phyloP scores from a whole-genome alignment of 2,888 invertebrate genomes.

The Andrena marginata region DNA sequence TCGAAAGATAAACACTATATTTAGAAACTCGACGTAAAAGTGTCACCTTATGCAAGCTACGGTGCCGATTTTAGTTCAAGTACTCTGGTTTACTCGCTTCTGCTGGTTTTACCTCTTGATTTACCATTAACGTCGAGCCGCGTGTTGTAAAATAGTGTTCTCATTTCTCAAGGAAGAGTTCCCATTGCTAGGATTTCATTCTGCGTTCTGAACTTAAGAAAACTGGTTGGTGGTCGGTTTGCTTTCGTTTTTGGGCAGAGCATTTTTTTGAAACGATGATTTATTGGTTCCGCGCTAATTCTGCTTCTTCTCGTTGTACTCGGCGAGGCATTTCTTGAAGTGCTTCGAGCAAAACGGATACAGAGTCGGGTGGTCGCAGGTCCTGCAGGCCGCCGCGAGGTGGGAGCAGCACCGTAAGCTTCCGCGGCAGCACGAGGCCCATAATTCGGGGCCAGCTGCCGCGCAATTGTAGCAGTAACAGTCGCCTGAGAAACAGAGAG shows the following conservation, averaged over 20 bases:
- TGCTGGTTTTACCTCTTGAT: neutral
- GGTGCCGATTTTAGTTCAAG: constrained; percentile 38
- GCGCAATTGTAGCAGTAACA: constrained; percentile 83
- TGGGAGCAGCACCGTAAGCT: constrained; percentile 83
- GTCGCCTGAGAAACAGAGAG: constrained; percentile 77
- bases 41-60: constrained; percentile 64
- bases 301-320: constrained; percentile 74
- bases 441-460: constrained; percentile 81
- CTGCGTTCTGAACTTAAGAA: neutral
- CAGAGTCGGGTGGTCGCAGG: constrained; percentile 82
- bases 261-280: neutral
- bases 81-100: constrained; percentile 9
- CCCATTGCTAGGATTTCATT: too few species aligned
- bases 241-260: neutral
- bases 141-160: too few species aligned
- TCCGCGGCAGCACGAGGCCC: constrained; percentile 83
- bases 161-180: too few species aligned
- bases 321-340: constrained; percentile 82
- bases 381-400: constrained; percentile 83
- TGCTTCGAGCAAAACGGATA: constrained; percentile 83
- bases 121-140: neutral
- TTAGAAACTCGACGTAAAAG: constrained; percentile 66
- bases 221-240: neutral
- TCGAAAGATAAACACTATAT: constrained; percentile 65
- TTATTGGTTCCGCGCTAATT: constrained; percentile 37